These are phyloP conservation scores for Perca fluviatilis DNA, from an alignment of 2,113 vertebrate species.

Conservation along the genomic window DNA sequence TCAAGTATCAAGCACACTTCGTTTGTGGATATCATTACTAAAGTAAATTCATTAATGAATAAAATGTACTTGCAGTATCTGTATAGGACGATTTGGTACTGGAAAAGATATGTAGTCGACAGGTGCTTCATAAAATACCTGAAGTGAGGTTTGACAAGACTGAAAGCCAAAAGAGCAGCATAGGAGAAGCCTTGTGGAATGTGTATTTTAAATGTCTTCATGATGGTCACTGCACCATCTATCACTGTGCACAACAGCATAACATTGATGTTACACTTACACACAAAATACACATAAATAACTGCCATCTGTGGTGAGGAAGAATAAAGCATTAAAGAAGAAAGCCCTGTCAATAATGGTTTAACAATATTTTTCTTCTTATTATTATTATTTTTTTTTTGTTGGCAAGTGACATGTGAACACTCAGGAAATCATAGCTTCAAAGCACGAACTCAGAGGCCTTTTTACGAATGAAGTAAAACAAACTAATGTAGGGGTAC, in stretches of 20 bases:
- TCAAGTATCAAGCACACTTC: neutral
- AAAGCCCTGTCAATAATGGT: neutral
- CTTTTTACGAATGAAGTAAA: neutral
- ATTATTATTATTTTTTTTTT: neutral
- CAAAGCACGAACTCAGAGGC: neutral
- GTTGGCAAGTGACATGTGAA: neutral
- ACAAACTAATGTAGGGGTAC: neutral
- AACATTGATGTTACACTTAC: no score
- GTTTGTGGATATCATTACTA: neutral
- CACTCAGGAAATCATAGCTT: neutral
- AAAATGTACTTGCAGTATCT: neutral
- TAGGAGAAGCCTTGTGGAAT: neutral
- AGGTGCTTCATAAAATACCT: neutral
- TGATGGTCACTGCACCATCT: conserved; percentile 18
- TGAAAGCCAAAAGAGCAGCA: neutral
- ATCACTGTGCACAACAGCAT: neutral
- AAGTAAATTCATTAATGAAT: neutral
- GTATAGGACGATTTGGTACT: neutral
- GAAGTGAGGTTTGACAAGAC: neutral
- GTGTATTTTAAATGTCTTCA: neutral
- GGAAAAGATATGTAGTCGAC: neutral
- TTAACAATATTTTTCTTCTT: neutral
- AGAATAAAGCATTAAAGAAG: neutral
- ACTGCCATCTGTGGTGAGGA: neutral
- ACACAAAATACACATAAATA: conserved; percentile 1